Evolutionary conservation across 1,140 invertebrate species (phyloP), one percentile per base, ranked within the genome.

Genomic region (Protaetia brevitarsis): DNA sequence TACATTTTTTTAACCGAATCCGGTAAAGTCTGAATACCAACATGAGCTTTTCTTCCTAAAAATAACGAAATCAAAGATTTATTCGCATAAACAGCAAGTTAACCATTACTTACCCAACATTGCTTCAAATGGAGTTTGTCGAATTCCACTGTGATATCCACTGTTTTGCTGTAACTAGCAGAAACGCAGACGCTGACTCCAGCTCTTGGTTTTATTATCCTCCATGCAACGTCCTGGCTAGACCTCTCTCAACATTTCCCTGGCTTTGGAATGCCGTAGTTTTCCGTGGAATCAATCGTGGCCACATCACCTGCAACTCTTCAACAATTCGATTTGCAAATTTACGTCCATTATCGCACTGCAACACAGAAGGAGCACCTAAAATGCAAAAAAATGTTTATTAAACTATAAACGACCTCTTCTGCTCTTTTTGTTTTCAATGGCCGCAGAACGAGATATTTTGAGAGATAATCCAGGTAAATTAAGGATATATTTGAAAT

Each of bases 161-260:
- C 78, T n/a, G n/a, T n/a, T n/a, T 69, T 78, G 76, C 67, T 71
- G 73, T 34, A 73, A 70, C 63, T 77, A 76, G 0, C 76, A 64
- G 64, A 66, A 74, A 10, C 51, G 31, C 5, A 76, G 36, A 6
- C 72, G 73, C 45, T 74, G 67, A 3, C 64, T 65, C 76, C 78
- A 78, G 31, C 75, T 71, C 8, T 41, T 68, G 6, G 65, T 71
- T 2, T 74, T 58, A 30, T 78, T 72, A 13, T 69, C 61, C 63
- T 71, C 26, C 71, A 77, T 61, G 75, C 74, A 78, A 73, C 26
- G 57, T 77, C 73, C 62, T 75, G 73, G 62, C 77, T 77, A 1
- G 71, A 68, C 10, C 72, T 51, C 61, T 77, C 70, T n/a, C n/a
- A 8, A 74, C 72, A 60, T 19, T 68, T 29, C 65, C 66, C 69